A percentile compares a stretch with the other conserved stretches of the same genome.
phyloP scores from a whole-genome alignment of 2,797 vertebrate genomes.

The Acipenser ruthenus region DNA sequence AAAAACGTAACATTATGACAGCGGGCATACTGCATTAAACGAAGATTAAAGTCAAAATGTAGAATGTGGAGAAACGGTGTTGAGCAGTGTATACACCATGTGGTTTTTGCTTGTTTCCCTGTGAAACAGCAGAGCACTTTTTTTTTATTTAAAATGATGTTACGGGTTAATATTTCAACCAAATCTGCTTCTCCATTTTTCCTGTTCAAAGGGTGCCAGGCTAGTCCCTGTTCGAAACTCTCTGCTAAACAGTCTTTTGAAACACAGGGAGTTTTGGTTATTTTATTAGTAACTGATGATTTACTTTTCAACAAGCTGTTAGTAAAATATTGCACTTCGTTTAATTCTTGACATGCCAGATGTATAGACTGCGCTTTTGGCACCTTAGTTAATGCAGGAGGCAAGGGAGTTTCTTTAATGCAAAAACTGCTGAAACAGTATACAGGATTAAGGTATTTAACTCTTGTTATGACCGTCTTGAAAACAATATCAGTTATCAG shows the following conservation, averaged over 20 bases:
- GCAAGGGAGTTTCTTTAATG: background rate
- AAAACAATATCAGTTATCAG: too few species aligned
- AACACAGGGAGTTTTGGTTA: background rate
- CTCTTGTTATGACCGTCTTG: too few species aligned
- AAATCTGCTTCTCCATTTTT: background rate
- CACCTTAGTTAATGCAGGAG: background rate
- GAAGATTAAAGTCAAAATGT: too few species aligned
- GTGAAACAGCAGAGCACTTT: background rate
- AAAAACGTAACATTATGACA: too few species aligned
- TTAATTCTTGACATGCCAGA: background rate
- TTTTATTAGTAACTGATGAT: slow-evolving; percentile 6
- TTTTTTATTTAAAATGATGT: background rate
- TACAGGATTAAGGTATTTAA: too few species aligned
- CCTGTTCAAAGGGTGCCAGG: background rate
- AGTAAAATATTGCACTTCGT: background rate
- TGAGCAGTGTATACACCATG: too few species aligned
- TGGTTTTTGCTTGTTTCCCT: too few species aligned
- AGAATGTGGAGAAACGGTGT: too few species aligned
- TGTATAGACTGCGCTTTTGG: slow-evolving; percentile 7
- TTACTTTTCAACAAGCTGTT: background rate
- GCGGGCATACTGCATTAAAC: too few species aligned
- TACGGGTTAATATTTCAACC: background rate
- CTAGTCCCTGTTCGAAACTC: background rate
- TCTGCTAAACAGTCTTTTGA: background rate
- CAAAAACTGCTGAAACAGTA: background rate